Evolutionary conservation across 2,113 vertebrate genomes (phyloP), one percentile per base, ranked within the genome.

Genomic region (Alexandromys fortis): DNA sequence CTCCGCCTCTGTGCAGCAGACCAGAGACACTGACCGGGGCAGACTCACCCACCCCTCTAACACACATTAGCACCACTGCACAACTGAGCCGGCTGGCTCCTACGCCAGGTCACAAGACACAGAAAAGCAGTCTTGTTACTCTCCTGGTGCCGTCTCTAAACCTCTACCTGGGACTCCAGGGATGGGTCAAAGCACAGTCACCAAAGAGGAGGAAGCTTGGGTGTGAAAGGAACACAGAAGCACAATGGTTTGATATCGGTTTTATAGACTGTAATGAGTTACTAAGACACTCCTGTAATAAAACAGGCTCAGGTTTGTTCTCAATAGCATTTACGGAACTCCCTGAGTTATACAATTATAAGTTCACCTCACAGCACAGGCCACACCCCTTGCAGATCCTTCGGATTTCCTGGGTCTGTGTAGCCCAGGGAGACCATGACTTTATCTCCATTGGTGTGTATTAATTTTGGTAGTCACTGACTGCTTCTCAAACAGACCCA

Each of bases 401-500:
- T 52, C 19, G 1, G 9, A 78, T 68, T 81, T 87, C 77, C 42
- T 33, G 58, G 47, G 8, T 91, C 73, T 83, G 22, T 91, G 38
- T 26, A 89, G 24, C 81, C 78, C 52, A 58, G 28, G 21, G 1
- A 4, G 49, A 49, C 5, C 13, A 28, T 92, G 28, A 72, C 17
- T 67, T 35, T n/a, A 63, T 38, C 58, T 86, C 28, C 45, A 3
- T 47, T 7, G 67, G 7, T 42, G 22, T 14, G 5, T 68, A 33
- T n/a, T 49, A 68, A 75, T 91, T 88, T 28, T 33, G 45, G 76
- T 4, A 75, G 73, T 33, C 61, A 91, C 0, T 68, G 61, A 75
- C 52, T 70, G 83, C 6, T 38, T 88, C 47, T 85, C 14, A 77
- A 21, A 61, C n/a, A 94, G 78, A 94, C 89, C 89, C 22, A 86